Evolutionary conservation across 1,140 invertebrate species (phyloP).

Genomic region (Phymorhynchus buccinoides): DNA sequence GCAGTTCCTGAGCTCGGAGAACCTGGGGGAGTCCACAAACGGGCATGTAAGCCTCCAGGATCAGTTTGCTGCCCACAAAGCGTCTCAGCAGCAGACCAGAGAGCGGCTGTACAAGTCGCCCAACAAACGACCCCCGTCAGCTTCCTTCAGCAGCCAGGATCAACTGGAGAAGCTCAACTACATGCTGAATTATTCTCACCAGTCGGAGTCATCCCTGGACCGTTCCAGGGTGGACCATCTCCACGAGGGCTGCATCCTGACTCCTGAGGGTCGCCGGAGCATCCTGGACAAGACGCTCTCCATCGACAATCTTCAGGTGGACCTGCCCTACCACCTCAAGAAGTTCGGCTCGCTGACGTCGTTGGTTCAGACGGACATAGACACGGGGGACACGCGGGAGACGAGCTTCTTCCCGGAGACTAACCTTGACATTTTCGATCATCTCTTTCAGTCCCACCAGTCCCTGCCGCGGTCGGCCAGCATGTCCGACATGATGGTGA

Average conservation of each 20-base stretch:
- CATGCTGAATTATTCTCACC: conserved; percentile 39
- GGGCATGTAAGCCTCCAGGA: conserved; percentile 27
- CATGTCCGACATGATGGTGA: conserved; percentile 63
- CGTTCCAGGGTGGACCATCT: conserved; percentile 52
- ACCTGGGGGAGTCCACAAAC: conserved; percentile 43
- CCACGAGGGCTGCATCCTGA: conserved; percentile 67
- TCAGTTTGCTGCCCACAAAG: conserved; percentile 55
- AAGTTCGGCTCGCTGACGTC: conserved; percentile 62
- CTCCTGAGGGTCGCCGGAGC: conserved; percentile 58
- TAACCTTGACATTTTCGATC: conserved; percentile 59
- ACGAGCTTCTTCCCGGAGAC: conserved; percentile 57
- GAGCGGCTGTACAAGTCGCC: conserved; percentile 45
- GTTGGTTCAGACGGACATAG: conserved; percentile 61
- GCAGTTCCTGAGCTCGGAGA: conserved; percentile 63
- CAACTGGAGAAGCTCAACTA: conserved; percentile 46
- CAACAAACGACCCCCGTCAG: background rate
- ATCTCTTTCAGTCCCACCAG: conserved; percentile 63
- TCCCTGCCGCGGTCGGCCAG: conserved; percentile 62
- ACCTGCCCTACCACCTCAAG: conserved; percentile 48
- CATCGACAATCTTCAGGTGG: conserved; percentile 60
- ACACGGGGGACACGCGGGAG: conserved; percentile 55
- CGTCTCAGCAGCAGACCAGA: conserved; percentile 48
- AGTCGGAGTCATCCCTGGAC: conserved; percentile 38
- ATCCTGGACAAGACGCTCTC: conserved; percentile 62
- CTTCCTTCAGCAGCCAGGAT: conserved; percentile 49